These are phyloP conservation scores for Tympanoctomys barrerae DNA, from an alignment of 2,797 vertebrate species.

Conservation along the genomic window DNA sequence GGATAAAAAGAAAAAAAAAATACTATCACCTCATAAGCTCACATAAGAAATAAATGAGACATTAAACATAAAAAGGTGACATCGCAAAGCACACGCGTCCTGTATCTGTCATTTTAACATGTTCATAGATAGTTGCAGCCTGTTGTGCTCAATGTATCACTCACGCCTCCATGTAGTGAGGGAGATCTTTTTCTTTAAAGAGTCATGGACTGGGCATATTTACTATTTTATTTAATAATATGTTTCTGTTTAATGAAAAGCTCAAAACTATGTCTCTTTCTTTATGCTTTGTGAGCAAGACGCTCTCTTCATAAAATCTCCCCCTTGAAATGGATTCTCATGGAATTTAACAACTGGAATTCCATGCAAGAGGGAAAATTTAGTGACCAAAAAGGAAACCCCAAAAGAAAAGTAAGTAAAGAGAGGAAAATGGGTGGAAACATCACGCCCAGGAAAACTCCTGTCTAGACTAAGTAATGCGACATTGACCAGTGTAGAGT, in stretches of 20 bases:
- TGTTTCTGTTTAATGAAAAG: constrained; percentile 40
- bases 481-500: not conserved
- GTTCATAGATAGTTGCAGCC: not conserved
- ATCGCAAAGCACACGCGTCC: not conserved
- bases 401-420: constrained; percentile 33
- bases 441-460: constrained; percentile 61
- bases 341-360: constrained; percentile 53
- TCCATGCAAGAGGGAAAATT: constrained; percentile 48
- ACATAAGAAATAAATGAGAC: constrained; percentile 26
- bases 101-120: not conserved
- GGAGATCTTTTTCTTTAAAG: constrained; percentile 33
- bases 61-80: not conserved
- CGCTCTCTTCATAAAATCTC: not conserved
- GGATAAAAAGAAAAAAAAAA: not conserved
- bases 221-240: constrained; percentile 42
- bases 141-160: rapidly evolving
- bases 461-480: constrained; percentile 70
- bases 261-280: not conserved
- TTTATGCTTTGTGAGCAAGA: constrained; percentile 25
- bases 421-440: constrained; percentile 51
- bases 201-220: not conserved
- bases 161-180: not conserved
- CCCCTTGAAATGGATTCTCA: not conserved
- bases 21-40: not conserved
- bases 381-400: constrained; percentile 51